Evolutionary conservation across 1,140 invertebrate species (phyloP).

Genomic region (Drosophila rufa): DNA sequence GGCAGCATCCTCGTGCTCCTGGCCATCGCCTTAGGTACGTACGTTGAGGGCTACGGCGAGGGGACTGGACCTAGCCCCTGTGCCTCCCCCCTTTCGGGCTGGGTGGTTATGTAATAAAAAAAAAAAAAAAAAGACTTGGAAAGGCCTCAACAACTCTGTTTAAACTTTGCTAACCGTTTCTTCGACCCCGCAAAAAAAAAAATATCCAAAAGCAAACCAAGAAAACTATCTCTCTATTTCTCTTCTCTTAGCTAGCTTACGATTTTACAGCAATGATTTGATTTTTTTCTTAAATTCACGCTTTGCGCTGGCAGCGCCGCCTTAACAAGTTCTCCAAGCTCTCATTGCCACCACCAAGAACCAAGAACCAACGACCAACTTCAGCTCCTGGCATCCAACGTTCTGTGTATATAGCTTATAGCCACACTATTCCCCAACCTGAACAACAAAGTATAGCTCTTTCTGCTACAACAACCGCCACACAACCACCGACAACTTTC

Average conservation of each 20-base stretch:
- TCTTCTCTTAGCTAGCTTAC: constrained; percentile 56
- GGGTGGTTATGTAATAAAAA: constrained; percentile 59
- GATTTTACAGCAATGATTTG: constrained; percentile 84
- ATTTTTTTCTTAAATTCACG: constrained; percentile 84
- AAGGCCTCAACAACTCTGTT: constrained; percentile 25
- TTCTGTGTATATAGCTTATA: constrained; percentile 57
- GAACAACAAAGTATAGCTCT: constrained; percentile 31
- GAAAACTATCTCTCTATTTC: constrained; percentile 46
- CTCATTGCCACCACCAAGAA: constrained; percentile 45
- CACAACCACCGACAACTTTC: constrained; percentile 42
- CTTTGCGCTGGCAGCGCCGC: constrained; percentile 76
- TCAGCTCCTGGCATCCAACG: constrained; percentile 42
- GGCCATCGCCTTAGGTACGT: constrained; percentile 70
- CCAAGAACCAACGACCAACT: constrained; percentile 26
- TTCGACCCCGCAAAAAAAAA: constrained; percentile 32
- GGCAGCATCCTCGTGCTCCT: constrained; percentile 60
- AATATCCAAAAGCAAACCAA: constrained; percentile 23
- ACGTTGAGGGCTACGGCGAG: constrained; percentile 25
- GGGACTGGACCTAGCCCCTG: constrained; percentile 5
- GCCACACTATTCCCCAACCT: constrained; percentile 47
- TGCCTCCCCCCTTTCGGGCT: constrained; percentile 6
- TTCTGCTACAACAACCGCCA: constrained; percentile 36
- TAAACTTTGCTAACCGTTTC: constrained; percentile 47
- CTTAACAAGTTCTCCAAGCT: constrained; percentile 82
- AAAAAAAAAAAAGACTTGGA: constrained; percentile 3